Base-by-base conservation (phyloP, 2,797 vertebrate genomes). In the Carapus acus region DNA sequence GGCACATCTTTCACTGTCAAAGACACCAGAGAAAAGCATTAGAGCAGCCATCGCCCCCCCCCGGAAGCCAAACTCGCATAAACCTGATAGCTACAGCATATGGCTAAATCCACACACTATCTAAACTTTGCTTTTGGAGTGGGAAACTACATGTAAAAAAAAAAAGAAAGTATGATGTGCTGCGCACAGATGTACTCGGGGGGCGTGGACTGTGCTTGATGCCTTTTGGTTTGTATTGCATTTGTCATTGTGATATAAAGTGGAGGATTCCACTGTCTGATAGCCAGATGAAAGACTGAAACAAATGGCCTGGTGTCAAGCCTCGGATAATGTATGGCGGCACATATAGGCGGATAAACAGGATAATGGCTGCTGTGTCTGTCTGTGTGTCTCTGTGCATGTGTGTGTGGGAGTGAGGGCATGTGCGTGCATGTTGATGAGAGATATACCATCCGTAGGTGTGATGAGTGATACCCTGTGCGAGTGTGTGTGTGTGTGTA, bases 321-420 rank as follows among this genome's bases (percentile, higher is more conserved):
- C 47, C 40, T 8, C 12, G 7, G 69, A 65, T 81, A 81, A 65
- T 73, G 74, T 79, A 81, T 71, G 75, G 59, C 77, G 55, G 51
- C 34, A 67, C 67, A 51, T 65, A 65, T 70, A 86, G 60, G 69
- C 81, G 52, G 78, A 81, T 83, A 87, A 86, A 87, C 74, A 82
- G 33, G 69, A 43, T 45, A 73, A 33, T 70, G 77, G 51, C 36
- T 38, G 60, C 41, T 43, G 27, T 24, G 29, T 27, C 19, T 17
- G 40, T 24, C 54, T 43, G 46, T 39, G 39, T 68, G 23, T 15
- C 14, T 54, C 23, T 52, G 54, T 53, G 57, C 43, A 3, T 33
- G 31, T 7, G 12, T 33, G 31, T 13, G 31, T 7, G 12, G 9
- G 31, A 5, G 24, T 27, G 24, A 5, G 24, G 4, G 24, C 9